Base-by-base conservation (phyloP, 2,797 vertebrate genomes). In the Chelmon rostratus region DNA sequence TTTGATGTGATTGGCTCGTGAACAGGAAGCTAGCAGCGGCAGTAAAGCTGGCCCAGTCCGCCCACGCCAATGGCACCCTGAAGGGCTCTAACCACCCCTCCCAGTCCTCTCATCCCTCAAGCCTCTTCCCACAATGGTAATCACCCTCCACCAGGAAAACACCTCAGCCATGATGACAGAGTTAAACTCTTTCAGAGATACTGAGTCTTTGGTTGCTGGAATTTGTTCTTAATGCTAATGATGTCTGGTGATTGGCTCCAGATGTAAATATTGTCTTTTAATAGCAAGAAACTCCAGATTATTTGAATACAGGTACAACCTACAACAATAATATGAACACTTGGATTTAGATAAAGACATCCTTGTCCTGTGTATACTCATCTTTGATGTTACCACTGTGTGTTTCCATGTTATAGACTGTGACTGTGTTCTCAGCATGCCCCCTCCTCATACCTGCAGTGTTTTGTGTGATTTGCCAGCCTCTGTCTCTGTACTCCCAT, bases 21-120 rank as follows among this genome's bases (percentile, higher is more conserved):
- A 91, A 94, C 96, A 99, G 98, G 96, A 99, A 99, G 96, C 96
- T 99, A 94, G 98, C 97, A 86, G 97, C 98, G 89, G 98, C 97
- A 9, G 95, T 97, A 94, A 99, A 99, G 92, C 97, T 99, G 94
- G 97, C 97, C 85, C 98, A 99, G 93, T 96, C 97, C 84, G 97
- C 97, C 44, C 97, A 98, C 90, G 96, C 97, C 93, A 99, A 98
- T 87, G 98, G 98, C 88, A 98, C 97, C 70, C 95, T 99, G 83
- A 99, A 99, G 95, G 97, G 94, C 52, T 97, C 98, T 0, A 97
- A 96, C 92, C 96, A 98, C 87, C 91, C 96, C 21, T 95, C 97
- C 86, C 93, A 93, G 88, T 97, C 97, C 86, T 96, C 96, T 92
- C 98, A 99, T 84, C 90, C 96, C 31, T 96, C 97, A 1, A 97